Evolutionary conservation across 2,113 vertebrate genomes (phyloP).

Genomic region (Aspidoscelis tigris): DNA sequence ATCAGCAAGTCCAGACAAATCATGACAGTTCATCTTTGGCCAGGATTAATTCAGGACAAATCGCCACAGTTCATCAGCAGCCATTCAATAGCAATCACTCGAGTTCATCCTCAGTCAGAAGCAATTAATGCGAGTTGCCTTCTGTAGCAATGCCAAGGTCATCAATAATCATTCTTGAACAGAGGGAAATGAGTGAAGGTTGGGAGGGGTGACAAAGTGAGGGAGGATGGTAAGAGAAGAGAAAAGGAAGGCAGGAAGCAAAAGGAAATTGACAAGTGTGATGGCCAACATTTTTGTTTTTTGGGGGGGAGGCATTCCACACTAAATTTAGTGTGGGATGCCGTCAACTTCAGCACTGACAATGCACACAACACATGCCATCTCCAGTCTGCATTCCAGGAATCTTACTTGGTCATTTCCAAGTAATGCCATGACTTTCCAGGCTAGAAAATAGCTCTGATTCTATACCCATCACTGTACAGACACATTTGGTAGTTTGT

Average conservation of each 20-base stretch:
- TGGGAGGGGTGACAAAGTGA: background rate
- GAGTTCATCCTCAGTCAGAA: background rate
- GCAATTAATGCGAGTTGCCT: background rate
- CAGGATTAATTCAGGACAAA: background rate
- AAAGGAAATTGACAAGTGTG: background rate
- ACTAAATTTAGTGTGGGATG: too few relatives aligned
- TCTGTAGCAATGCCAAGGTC: background rate
- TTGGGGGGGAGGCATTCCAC: too few relatives aligned
- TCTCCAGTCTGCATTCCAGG: too few relatives aligned
- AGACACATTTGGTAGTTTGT: too few relatives aligned
- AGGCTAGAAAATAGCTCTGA: too few relatives aligned
- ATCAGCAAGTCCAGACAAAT: background rate
- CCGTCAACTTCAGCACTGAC: too few relatives aligned
- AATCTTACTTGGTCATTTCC: too few relatives aligned
- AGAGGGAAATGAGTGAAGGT: background rate
- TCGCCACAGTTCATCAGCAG: background rate
- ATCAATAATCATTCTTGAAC: background rate
- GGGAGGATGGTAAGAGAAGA: background rate
- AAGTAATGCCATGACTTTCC: too few relatives aligned
- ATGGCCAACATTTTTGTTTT: too few relatives aligned
- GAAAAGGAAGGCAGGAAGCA: background rate
- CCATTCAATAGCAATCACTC: background rate
- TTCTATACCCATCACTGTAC: too few relatives aligned
- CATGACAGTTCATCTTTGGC: background rate
- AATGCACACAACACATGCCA: too few relatives aligned